These are phyloP conservation scores for Hylaeus volcanicus DNA, from an alignment of 1,140 invertebrate genomes.

Conservation along the genomic window DNA sequence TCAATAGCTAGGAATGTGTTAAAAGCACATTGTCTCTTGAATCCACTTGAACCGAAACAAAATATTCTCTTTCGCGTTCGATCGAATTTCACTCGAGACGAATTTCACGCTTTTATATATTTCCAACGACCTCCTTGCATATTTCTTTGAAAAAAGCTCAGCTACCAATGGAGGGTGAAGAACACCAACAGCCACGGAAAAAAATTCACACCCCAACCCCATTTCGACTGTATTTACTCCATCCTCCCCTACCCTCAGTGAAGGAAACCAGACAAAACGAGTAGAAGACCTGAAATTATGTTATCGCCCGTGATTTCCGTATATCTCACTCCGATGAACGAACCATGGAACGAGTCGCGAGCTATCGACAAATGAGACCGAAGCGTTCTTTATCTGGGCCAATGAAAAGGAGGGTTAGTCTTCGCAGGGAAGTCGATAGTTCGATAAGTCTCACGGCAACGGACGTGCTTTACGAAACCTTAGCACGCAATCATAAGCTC, in stretches of 20 bases:
- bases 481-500: constrained; percentile 65
- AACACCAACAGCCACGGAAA: too few species aligned
- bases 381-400: constrained; percentile 58
- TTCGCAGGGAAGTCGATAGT: constrained; percentile 64
- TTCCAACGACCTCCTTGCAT: too few species aligned
- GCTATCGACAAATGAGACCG: constrained; percentile 50
- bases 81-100: too few species aligned
- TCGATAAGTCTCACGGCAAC: constrained; percentile 61
- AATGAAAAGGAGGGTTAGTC: constrained; percentile 57
- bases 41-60: too few species aligned
- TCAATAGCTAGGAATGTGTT: too few species aligned
- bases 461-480: constrained; percentile 59
- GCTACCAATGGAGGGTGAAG: too few species aligned
- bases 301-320: constrained; percentile 55
- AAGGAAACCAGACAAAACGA: neutral
- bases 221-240: too few species aligned
- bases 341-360: constrained; percentile 39
- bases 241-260: neutral
- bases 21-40: too few species aligned
- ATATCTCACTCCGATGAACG: constrained; percentile 52
- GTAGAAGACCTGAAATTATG: constrained; percentile 8
- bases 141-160: too few species aligned
- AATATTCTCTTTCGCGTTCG: too few species aligned
- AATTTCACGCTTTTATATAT: too few species aligned
- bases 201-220: too few species aligned